Evolutionary conservation across 2,113 vertebrate genomes (phyloP), one percentile per base, ranked within the genome.

Genomic region (Panurus biarmicus): DNA sequence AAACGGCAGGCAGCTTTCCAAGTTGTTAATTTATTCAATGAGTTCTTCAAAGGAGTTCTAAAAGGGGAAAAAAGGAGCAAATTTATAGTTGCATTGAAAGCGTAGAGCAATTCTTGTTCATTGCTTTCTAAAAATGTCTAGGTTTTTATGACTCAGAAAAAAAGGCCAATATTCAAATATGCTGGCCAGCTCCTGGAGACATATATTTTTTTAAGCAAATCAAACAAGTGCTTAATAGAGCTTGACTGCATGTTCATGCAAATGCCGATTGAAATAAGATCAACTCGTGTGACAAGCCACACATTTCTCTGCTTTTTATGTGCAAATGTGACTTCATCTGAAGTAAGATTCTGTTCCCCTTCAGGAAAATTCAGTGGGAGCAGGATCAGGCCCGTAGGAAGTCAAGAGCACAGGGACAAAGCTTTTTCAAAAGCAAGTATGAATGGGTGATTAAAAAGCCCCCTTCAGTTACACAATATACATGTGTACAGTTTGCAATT

Each of bases 11-110:
- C 95, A 86, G 71, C 33, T 94, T 96, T 97, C 97, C 97, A 98
- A 96, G 94, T 90, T 95, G 96, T 96, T 98, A 98, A 98, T 98
- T 97, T 98, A 97, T 97, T 97, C 93, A 96, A 97, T 96, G 97
- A 97, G 90, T 96, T 97, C 97, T 97, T 98, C 96, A 97, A 98
- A 97, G 95, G 74, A 91, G 89, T 88, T 69, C 77, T 89, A 95
- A 97, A 95, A 83, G 64, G 45, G 72, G 86, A 24, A 64, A 93
- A 92, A 96, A 95, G 76, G 64, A 96, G 57, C 88, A 94, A 97
- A 97, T 98, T 97, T 97, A 97, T 95, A 90, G 93, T 90, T 95
- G 85, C 94, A 96, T 85, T 96, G 95, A 97, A 98, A 97, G 81
- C 6, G 60, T 78, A 96, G 89, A 94, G 89, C 91, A 92, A 94